phyloP scores from a whole-genome alignment of 2,888 invertebrate genomes.

The Tholera decimalis region DNA sequence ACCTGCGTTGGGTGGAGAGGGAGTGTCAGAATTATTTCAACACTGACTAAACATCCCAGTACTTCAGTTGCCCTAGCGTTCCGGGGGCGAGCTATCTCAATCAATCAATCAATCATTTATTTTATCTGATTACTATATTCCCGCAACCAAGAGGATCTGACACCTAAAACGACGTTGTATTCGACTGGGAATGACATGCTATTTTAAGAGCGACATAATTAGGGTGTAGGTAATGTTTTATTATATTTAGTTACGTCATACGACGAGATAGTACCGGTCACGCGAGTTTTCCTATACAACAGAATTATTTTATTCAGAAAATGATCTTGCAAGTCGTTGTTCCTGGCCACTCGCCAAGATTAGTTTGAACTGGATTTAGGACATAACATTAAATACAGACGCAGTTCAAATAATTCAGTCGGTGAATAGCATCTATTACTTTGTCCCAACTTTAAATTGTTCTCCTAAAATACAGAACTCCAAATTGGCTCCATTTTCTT shows the following conservation, averaged over 20 bases:
- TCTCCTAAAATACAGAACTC: not conserved
- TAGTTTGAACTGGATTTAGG: not conserved
- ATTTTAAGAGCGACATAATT: not conserved
- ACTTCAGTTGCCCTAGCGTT: too few species aligned
- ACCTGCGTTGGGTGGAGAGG: too few species aligned
- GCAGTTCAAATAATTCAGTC: slow-evolving; percentile 1
- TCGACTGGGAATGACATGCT: too few species aligned
- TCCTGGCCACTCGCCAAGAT: slow-evolving; percentile 15
- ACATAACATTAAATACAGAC: slow-evolving; percentile 2
- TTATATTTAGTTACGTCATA: not conserved
- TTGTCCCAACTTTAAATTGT: slow-evolving; percentile 5
- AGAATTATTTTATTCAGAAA: not conserved
- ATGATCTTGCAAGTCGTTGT: not conserved
- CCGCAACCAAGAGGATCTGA: too few species aligned
- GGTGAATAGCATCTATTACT: not conserved
- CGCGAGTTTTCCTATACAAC: not conserved
- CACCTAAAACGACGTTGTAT: not conserved
- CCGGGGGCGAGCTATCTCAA: too few species aligned
- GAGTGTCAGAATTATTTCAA: too few species aligned
- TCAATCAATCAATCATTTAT: too few species aligned
- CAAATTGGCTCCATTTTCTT: not conserved
- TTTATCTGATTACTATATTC: too few species aligned
- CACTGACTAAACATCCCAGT: too few species aligned
- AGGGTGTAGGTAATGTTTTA: not conserved
- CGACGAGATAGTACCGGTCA: not conserved